These are phyloP conservation scores for Campoplex nolae DNA, from an alignment of 2,888 invertebrate genomes.

Conservation along the genomic window DNA sequence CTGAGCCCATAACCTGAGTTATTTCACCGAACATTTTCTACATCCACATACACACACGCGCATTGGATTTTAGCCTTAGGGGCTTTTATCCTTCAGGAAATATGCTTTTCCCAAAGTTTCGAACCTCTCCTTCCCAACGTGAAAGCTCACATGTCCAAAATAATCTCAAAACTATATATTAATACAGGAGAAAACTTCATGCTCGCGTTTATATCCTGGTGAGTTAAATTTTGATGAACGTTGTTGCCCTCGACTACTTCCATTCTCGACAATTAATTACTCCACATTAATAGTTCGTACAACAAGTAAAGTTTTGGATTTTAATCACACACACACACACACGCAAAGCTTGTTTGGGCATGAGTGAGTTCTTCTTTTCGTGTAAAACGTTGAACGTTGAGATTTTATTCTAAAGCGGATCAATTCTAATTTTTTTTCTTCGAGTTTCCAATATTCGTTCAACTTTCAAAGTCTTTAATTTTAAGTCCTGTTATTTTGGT, in stretches of 20 bases:
- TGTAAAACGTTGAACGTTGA: neutral
- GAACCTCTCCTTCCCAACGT: slow-evolving; percentile 18
- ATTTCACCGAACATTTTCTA: slow-evolving; percentile 70
- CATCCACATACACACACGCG: neutral
- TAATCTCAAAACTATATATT: slow-evolving; percentile 40
- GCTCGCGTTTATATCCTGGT: slow-evolving; percentile 26
- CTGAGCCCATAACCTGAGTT: slow-evolving; percentile 74
- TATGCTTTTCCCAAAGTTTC: slow-evolving; percentile 75
- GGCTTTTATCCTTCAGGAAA: slow-evolving; percentile 72
- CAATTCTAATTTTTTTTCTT: neutral
- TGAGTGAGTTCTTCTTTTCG: neutral
- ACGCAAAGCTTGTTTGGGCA: neutral
- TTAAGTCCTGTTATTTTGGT: neutral
- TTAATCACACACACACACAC: neutral
- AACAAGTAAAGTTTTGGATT: slow-evolving; percentile 7
- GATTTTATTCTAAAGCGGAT: neutral
- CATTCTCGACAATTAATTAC: slow-evolving; percentile 47
- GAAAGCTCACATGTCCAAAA: slow-evolving; percentile 39
- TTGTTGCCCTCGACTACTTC: slow-evolving; percentile 11
- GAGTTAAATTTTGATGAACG: slow-evolving; percentile 52
- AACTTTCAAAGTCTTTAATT: neutral
- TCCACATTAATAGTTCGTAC: neutral
- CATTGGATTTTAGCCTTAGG: slow-evolving; percentile 26
- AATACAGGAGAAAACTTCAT: slow-evolving; percentile 45
- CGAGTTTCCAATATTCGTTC: neutral